Evolutionary conservation across 2,888 invertebrate species (phyloP), one percentile per base, ranked within the genome.

Genomic region (Tachystola acroxantha): DNA sequence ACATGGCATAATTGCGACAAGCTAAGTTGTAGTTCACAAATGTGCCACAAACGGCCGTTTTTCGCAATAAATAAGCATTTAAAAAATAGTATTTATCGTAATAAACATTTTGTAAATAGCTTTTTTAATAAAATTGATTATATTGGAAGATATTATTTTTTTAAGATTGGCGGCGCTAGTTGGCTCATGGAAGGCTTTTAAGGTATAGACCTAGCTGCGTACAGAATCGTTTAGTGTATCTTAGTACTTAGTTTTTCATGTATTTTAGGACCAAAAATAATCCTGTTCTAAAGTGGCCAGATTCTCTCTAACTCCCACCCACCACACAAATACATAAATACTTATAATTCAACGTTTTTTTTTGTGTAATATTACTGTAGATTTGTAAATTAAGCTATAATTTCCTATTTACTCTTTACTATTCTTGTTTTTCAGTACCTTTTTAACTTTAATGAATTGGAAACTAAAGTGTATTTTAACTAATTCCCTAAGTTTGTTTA

Each of bases 251-350:
- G 47, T 51, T 47, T 31, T 20, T 37, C 32, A 34, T 34, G 36
- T 39, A 22, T 14, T 55, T 52, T 65, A 59, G 59, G 57, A 69
- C 64, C 66, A 68, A 71, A 64, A 56, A 61, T 57, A 57, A 49
- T 48, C 49, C 55, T 60, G 51, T 52, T 58, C 48, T 51, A 52
- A 66, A 77, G 79, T 80, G 80, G 79, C 80, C 79, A 78, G 79
- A 68, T 45, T 46, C 53, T 64, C 9, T n/a, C 57, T 66, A 62
- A 62, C 60, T 76, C 77, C 78, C 75, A 74, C 79, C 79, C 72
- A 81, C 79, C 75, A 80, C 74, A 62, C 60, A 61, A 64, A 61
- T 79, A 78, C 80, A 81, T 67, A 78, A 76, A 19, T 78, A 69
- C 57, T n/a, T 53, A 61, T 64, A 59, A 19, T 67, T 64, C 61